Base-by-base conservation (phyloP, 2,113 vertebrate species). In the Eulacestoma nigropectus region DNA sequence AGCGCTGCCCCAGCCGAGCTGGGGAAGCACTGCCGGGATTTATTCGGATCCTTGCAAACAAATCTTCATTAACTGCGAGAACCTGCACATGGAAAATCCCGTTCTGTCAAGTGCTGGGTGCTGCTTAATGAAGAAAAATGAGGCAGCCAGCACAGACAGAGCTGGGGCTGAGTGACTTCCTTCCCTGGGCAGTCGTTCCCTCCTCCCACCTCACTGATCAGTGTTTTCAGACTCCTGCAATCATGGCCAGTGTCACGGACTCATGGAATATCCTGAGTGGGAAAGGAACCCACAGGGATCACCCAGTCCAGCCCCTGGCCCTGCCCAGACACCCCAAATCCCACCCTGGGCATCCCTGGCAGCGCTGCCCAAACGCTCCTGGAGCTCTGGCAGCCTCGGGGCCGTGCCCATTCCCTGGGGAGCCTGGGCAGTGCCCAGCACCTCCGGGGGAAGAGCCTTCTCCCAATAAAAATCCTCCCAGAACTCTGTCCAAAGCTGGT, bases 171-270 rank as follows among this genome's bases (percentile, higher is more conserved):
- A 4, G 4, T 5, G 41, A 5, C 5, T 62, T 33, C 23, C 50
- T 21, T 39, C 72, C 67, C 76, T 6, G 46, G 82, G 74, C 63
- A 37, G 14, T 1, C 7, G 1, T 18, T 70, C 21, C 49, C 60
- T 59, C 32, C 63, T 75, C 57, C 80, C 4, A 0, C 16, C 3
- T 44, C 47, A 18, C 67, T n/a, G 59, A 32, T 8, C n/a, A 12
- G 11, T 0, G 3, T 7, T 37, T 19, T 12, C 27, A n/a, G 77
- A 46, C 6, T 46, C 47, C 72, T 68, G 32, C 70, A 21, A 25
- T 2, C 1, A 0, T 3, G 18, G n/a, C 23, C 0, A 0, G 21
- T 7, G 33, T 4, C 35, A 15, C 1, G 8, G 23, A 23, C 37
- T 13, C 33, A 0, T 6, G 64, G 65, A 63, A 47, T 30, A 0